Conservation (phyloP, 2,888 invertebrate species). For the Synanthedon myopaeformis region DNA sequence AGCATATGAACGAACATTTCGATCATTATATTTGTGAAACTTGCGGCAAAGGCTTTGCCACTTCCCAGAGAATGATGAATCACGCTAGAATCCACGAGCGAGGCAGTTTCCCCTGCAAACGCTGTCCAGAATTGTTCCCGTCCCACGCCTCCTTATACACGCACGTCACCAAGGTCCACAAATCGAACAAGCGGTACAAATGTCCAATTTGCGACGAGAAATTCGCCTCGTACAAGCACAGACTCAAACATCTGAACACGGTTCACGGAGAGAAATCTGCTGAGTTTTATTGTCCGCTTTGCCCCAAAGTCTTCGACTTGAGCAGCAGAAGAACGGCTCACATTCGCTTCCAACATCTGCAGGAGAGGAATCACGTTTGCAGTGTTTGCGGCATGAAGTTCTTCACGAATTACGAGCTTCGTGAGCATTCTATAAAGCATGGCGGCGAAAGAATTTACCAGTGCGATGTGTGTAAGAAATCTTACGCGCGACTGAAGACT, state of each 20-base stretch:
- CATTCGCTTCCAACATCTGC: constrained; percentile 51
- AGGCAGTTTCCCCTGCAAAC: constrained; percentile 49
- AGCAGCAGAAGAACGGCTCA: constrained; percentile 56
- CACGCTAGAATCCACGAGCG: constrained; percentile 49
- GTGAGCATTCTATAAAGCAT: constrained; percentile 67
- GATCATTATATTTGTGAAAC: constrained; percentile 58
- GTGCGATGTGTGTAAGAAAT: constrained; percentile 65
- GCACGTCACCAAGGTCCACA: constrained; percentile 48
- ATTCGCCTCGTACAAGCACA: constrained; percentile 52
- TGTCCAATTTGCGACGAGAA: constrained; percentile 61
- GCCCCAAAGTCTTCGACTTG: constrained; percentile 51
- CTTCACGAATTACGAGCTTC: constrained; percentile 65
- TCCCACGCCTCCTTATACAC: constrained; percentile 45
- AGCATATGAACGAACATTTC: constrained; percentile 61
- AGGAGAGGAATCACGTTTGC: constrained; percentile 61
- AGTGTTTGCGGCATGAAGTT: constrained; percentile 65
- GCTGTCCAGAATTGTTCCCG: constrained; percentile 39
- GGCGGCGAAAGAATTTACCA: constrained; percentile 65
- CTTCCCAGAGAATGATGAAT: constrained; percentile 51
- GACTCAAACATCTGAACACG: constrained; percentile 46
- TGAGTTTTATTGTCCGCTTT: constrained; percentile 50
- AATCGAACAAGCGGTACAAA: constrained; percentile 52
- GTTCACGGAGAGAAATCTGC: constrained; percentile 55
- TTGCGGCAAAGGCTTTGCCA: constrained; percentile 57
- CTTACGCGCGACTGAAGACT: constrained; percentile 57